phyloP scores from a whole-genome alignment of 2,113 vertebrate genomes.

The Pelodiscus sinensis region DNA sequence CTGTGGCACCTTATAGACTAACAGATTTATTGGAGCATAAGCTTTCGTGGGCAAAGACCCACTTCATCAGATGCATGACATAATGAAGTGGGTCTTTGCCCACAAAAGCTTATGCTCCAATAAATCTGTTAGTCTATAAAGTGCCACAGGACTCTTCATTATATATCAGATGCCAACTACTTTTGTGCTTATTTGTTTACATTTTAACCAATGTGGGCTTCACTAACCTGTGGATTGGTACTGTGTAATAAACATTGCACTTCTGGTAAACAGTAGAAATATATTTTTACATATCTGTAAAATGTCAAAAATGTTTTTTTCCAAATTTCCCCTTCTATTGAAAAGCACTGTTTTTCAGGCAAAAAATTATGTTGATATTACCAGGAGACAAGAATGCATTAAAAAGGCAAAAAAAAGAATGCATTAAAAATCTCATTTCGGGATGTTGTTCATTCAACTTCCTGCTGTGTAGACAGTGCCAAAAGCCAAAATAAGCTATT shows the following conservation, averaged over 20 bases:
- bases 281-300: slow-evolving; percentile 47
- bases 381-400: slow-evolving; percentile 50
- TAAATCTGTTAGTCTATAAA: no score
- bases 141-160: neutral
- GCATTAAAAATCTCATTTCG: slow-evolving; percentile 59
- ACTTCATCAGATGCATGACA: no score
- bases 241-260: slow-evolving; percentile 30
- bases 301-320: slow-evolving; percentile 37
- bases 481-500: no score
- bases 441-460: neutral
- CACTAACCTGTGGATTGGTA: slow-evolving; percentile 44
- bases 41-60: no score
- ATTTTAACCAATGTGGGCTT: slow-evolving; percentile 58
- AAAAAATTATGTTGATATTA: slow-evolving; percentile 48
- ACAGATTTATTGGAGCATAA: no score
- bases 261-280: slow-evolving; percentile 15
- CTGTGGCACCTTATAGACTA: no score
- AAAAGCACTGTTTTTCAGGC: slow-evolving; percentile 21
- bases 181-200: slow-evolving; percentile 54
- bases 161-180: slow-evolving; percentile 46
- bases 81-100: no score
- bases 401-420: slow-evolving; percentile 56
- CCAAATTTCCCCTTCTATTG: neutral
- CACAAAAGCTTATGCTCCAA: no score
- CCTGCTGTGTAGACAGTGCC: no score